Conservation (phyloP, 2,113 vertebrate genomes). For the Erythrolamprus reginae region DNA sequence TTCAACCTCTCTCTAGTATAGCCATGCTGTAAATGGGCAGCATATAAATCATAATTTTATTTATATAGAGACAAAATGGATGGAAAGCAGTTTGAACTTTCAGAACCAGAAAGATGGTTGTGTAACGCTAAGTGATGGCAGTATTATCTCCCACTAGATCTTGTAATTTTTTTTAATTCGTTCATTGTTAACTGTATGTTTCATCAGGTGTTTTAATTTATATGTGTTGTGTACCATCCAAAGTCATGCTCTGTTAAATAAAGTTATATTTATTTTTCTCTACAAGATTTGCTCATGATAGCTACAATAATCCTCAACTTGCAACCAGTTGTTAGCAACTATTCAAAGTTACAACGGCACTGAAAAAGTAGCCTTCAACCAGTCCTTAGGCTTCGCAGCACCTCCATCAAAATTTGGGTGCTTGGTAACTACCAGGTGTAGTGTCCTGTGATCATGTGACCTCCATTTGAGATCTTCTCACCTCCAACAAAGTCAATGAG, state of each 20-base stretch:
- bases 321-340: neutral
- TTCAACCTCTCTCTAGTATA: neutral
- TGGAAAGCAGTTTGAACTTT: neutral
- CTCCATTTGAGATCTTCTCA: neutral
- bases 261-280: neutral
- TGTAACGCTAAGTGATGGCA: neutral
- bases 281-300: neutral
- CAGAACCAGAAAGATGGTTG: neutral
- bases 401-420: neutral
- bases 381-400: neutral
- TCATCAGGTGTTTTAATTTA: neutral
- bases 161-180: neutral
- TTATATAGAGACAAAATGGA: neutral
- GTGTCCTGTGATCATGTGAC: neutral
- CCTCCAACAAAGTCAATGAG: neutral
- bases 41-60: neutral
- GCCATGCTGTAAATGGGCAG: neutral
- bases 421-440: neutral
- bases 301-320: neutral
- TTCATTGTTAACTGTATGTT: neutral
- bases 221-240: neutral
- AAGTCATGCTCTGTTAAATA: neutral
- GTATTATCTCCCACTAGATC: neutral
- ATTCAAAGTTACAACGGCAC: neutral
- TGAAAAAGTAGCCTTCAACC: neutral